Evolutionary conservation across 2,888 invertebrate genomes (phyloP), one percentile per base, ranked within the genome.

Genomic region (Crioceris asparagi): DNA sequence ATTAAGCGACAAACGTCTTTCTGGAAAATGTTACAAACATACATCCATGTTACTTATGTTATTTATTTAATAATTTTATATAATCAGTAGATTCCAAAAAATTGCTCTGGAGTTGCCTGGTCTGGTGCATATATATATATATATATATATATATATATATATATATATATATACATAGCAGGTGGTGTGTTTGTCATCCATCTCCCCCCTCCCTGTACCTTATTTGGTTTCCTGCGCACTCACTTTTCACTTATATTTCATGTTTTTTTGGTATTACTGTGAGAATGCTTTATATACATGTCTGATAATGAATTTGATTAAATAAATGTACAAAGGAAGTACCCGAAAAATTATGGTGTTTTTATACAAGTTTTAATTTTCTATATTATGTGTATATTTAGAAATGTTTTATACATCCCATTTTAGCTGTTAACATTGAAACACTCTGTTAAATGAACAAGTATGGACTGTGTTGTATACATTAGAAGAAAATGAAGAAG

Each of bases 281-380:
- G 66, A 66, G 67, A 67, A 67, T 67, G 67, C 68, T 67, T 68
- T 68, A 68, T 68, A 68, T 66, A n/a, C n/a, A 67, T 67, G 66
- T 67, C 66, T 66, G 65, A 66, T 64, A 64, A 54, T 57, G 57
- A 58, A 64, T 62, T 52, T 65, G 62, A 64, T 63, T 63, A 67
- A 67, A 67, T 67, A 67, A 67, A 67, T 67, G 67, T 68, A 67
- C 66, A 68, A 67, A 68, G 63, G 63, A 65, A 66, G 63, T 66
- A 66, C 64, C 62, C 62, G 63, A 62, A 61, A 60, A n/a, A n/a
- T n/a, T n/a, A n/a, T 61, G 61, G 61, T 64, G 63, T 63, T 64
- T 64, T 64, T 64, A 63, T 64, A 64, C 62, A 61, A 62, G 59
- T 61, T 62, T 61, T 62, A 57, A 61, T 62, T 64, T 63, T 63